Evolutionary conservation across 2,113 vertebrate species (phyloP).

Genomic region (rabbit (Oryctolagus cuniculus)): DNA sequence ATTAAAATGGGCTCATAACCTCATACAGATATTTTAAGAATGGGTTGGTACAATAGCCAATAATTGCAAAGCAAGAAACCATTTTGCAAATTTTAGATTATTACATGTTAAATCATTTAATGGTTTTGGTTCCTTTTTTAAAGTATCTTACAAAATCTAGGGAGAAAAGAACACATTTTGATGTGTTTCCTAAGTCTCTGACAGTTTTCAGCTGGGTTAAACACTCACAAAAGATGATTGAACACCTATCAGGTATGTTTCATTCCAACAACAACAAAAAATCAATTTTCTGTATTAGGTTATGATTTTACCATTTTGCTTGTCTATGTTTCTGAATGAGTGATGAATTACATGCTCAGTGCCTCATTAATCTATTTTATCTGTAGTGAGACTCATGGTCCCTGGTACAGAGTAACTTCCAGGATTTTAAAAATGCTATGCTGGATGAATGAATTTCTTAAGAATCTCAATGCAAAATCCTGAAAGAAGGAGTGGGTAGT

Average conservation of each 20-base stretch:
- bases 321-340: no score
- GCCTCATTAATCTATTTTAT: no score
- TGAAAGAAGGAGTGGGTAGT: not conserved
- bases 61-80: constrained; percentile 32
- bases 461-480: not conserved
- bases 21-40: not conserved
- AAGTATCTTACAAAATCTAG: no score
- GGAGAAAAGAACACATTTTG: no score
- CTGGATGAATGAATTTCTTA: not conserved
- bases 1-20: constrained; percentile 20
- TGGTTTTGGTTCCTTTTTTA: no score
- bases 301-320: no score
- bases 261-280: not conserved
- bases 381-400: no score
- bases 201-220: no score
- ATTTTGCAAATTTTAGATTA: not conserved
- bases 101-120: not conserved
- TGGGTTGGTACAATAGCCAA: not conserved
- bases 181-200: no score
- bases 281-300: no score
- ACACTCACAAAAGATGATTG: no score
- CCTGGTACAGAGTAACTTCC: not conserved
- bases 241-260: not conserved
- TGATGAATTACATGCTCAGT: no score
- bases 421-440: not conserved